phyloP scores from a whole-genome alignment of 2,797 vertebrate species.

The Rhinophrynus dorsalis region DNA sequence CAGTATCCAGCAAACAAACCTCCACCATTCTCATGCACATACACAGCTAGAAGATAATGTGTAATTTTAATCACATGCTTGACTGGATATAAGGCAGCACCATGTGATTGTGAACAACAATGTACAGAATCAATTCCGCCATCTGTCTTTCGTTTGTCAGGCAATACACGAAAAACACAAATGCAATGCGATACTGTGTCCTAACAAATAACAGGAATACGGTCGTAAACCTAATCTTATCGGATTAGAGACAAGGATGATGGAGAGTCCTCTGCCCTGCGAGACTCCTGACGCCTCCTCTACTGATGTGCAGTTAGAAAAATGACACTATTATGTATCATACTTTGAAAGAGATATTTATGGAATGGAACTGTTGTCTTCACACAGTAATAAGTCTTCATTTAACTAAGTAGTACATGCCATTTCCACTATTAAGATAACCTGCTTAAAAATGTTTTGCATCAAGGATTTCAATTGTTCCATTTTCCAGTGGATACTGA shows the following conservation, averaged over 20 bases:
- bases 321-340: conserved; percentile 18
- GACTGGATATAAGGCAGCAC: conserved; percentile 7
- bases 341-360: background rate
- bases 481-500: background rate
- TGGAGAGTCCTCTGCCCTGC: background rate
- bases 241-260: conserved; percentile 14
- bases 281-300: conserved; percentile 12
- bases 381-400: background rate
- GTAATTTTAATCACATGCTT: conserved; percentile 41
- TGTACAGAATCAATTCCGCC: conserved; percentile 3
- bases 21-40: background rate
- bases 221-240: conserved; percentile 35
- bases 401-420: background rate
- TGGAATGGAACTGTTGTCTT: background rate
- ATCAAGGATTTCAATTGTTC: background rate
- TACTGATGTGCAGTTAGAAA: background rate
- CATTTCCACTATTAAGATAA: background rate
- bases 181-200: conserved; percentile 18
- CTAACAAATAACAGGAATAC: background rate
- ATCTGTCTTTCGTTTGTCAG: conserved; percentile 29
- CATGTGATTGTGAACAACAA: conserved; percentile 15
- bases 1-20: conserved; percentile 14
- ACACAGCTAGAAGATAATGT: conserved; percentile 28
- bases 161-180: background rate
- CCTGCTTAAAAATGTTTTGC: background rate